These are phyloP conservation scores for Plumapathes pennacea DNA, from an alignment of 92 coral and sea anemone species.

Conservation along the genomic window DNA sequence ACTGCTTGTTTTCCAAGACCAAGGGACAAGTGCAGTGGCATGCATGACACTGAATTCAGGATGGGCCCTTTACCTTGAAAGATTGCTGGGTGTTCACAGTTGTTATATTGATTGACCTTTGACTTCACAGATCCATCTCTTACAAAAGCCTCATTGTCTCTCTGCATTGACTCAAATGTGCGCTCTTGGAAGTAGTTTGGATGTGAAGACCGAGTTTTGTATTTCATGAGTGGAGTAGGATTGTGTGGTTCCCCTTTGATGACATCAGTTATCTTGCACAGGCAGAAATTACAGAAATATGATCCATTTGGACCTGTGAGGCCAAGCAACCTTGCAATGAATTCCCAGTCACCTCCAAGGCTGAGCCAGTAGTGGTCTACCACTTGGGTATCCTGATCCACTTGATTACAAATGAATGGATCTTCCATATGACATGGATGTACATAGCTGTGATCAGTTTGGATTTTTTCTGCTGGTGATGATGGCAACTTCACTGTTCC, in stretches of 20 bases:
- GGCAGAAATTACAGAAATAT: slow-evolving; percentile 37
- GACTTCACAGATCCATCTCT: slow-evolving; percentile 20
- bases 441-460: neutral
- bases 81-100: slow-evolving; percentile 26
- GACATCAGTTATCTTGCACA: slow-evolving; percentile 22
- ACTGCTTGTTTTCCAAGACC: slow-evolving; percentile 49
- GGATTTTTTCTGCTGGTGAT: neutral
- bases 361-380: neutral
- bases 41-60: slow-evolving; percentile 26
- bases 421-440: neutral
- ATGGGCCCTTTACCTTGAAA: slow-evolving; percentile 20
- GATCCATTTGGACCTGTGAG: slow-evolving; percentile 44
- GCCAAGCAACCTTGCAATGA: slow-evolving; percentile 26
- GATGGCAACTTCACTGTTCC: neutral
- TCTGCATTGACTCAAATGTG: slow-evolving; percentile 7
- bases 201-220: neutral
- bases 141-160: slow-evolving; percentile 7
- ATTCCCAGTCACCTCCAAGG: slow-evolving; percentile 33
- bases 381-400: neutral
- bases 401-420: neutral
- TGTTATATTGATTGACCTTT: slow-evolving; percentile 24
- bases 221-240: slow-evolving; percentile 5
- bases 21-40: slow-evolving; percentile 45
- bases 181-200: slow-evolving; percentile 1
- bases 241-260: slow-evolving; percentile 36